Evolutionary conservation across 2,113 vertebrate species (phyloP).

Genomic region (Orthonyx spaldingii): DNA sequence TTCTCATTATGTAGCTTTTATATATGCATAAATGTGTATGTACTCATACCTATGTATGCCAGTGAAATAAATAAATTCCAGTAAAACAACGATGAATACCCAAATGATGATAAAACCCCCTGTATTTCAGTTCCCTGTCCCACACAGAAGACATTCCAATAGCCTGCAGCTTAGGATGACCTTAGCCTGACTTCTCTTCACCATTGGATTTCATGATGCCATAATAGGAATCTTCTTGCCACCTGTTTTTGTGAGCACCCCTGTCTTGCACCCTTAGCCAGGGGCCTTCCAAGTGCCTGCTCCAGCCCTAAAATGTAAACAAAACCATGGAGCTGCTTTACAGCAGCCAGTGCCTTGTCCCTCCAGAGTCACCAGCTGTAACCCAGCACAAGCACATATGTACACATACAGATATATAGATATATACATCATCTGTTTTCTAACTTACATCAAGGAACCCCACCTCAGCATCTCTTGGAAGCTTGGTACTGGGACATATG

Average conservation of each 20-base stretch:
- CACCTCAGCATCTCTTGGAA: neutral
- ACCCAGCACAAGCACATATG: neutral
- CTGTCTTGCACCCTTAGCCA: neutral
- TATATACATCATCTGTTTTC: neutral
- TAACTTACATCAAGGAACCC: neutral
- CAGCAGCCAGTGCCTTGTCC: neutral
- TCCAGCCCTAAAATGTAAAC: neutral
- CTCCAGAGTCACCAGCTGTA: neutral
- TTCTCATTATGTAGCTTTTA: neutral
- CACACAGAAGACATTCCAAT: neutral
- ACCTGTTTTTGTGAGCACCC: neutral
- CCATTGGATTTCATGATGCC: neutral
- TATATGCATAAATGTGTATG: neutral
- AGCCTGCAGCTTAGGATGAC: neutral
- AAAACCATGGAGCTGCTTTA: neutral
- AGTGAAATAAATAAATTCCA: neutral
- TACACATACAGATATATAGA: accelerated
- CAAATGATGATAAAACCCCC: neutral
- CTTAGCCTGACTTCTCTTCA: neutral
- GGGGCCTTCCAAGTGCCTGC: neutral
- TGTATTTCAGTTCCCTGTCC: neutral
- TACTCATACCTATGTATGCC: too few relatives aligned
- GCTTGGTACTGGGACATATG: accelerated
- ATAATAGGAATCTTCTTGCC: neutral
- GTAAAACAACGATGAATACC: neutral